phyloP scores from a whole-genome alignment of 2,888 invertebrate species.

The Chaitophorus viminalis region DNA sequence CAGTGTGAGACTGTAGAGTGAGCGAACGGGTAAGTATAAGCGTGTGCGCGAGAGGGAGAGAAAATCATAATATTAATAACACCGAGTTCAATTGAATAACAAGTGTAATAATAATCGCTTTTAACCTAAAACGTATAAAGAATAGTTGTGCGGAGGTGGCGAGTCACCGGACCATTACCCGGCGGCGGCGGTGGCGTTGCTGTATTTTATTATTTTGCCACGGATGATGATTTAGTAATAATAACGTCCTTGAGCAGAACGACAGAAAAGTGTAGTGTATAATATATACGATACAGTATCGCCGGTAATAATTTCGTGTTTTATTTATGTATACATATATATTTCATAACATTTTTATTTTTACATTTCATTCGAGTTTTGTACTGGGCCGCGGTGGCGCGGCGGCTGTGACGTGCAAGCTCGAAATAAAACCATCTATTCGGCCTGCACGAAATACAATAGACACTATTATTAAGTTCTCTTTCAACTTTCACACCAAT shows the following conservation, averaged over 20 bases:
- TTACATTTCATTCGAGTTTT: not conserved
- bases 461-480: no score
- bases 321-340: not conserved
- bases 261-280: not conserved
- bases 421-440: no score
- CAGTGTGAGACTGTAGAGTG: not conserved
- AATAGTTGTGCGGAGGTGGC: not conserved
- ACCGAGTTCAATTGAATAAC: conserved; percentile 10
- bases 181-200: conserved; percentile 1
- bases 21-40: not conserved
- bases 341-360: not conserved
- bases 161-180: conserved; percentile 33
- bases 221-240: conserved; percentile 32
- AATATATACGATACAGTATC: not conserved
- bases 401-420: no score
- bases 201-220: conserved; percentile 35
- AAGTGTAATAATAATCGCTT: conserved; percentile 21
- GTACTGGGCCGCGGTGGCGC: no score
- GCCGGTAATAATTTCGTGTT: not conserved
- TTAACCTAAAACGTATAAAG: not conserved
- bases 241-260: conserved; percentile 26
- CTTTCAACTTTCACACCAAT: no score
- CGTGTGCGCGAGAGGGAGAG: not conserved
- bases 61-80: conserved; percentile 5
- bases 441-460: no score